Evolutionary conservation across 2,797 vertebrate genomes (phyloP), one percentile per base, ranked within the genome.

Genomic region (Graptemys geographica): DNA sequence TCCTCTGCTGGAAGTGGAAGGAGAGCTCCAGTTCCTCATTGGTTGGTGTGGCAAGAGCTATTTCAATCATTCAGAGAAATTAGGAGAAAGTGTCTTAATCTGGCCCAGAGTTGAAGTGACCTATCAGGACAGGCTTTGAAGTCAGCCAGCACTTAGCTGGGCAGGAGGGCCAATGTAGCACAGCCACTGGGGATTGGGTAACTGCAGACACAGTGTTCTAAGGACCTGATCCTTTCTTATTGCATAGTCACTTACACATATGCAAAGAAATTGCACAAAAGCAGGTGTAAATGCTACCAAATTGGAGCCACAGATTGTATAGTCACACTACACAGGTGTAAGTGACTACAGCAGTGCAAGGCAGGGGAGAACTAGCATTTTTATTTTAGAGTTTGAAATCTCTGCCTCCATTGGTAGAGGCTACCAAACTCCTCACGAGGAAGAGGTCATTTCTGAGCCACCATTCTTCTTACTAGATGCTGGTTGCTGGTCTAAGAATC

Each of bases 31-130:
- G 5, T 88, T 51, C 65, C 10, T 81, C 0, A 0, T 5, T 44
- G 82, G n/a, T 13, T 82, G 74, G 3, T 2, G 0, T 23, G 47
- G 52, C 47, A 57, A 72, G 28, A 11, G 15, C 83, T 91, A 86
- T 88, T 93, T 87, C 18, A 27, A n/a, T 82, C 9, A 55, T 55
- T 55, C 55, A 87, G 93, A 95, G 87, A 49, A 93, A 91, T 91
- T 89, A 95, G 2, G 28, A 10, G 33, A 88, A 96, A 90, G 62
- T 62, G 57, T 8, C 65, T 27, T 55, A 69, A 83, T 93, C n/a
- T 91, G 12, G 74, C 27, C 44, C 84, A 59, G 21, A 47, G 82
- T 41, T 52, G 86, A 91, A 93, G 89, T 44, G 94, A 81, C 10
- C 44, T 81, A 28, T 33, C 12, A 89, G 52, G 79, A n/a, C 1